A percentile compares a stretch with the other conserved stretches of the same genome.
Conservation (phyloP, 2,888 invertebrate genomes). For the Venusia cambrica region DNA sequence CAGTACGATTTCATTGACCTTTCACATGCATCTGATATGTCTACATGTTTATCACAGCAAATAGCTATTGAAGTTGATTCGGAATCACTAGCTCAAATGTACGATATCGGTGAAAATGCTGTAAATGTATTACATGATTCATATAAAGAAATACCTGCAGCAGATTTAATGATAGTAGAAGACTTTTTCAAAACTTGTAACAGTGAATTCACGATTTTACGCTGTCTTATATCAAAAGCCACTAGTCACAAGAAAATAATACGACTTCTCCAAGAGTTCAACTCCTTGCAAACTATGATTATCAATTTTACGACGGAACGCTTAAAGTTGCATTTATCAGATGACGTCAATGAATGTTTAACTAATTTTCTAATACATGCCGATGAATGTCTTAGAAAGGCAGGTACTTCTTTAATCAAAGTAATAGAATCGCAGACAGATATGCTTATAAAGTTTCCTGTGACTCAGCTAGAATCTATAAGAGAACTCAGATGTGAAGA, state of each 20-base stretch:
- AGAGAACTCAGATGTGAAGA: slow-evolving; percentile 28
- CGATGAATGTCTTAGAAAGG: slow-evolving; percentile 46
- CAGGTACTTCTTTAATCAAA: slow-evolving; percentile 46
- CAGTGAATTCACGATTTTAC: slow-evolving; percentile 55
- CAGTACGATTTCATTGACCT: slow-evolving; percentile 62
- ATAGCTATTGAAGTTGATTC: slow-evolving; percentile 49
- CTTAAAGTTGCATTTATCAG: slow-evolving; percentile 38
- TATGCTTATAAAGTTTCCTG: slow-evolving; percentile 45
- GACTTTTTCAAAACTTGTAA: slow-evolving; percentile 58
- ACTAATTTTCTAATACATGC: slow-evolving; percentile 46
- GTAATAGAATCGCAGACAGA: slow-evolving; percentile 52
- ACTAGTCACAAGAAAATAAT: slow-evolving; percentile 59
- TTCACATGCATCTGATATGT: slow-evolving; percentile 52
- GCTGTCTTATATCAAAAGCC: slow-evolving; percentile 50
- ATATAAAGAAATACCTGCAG: slow-evolving; percentile 40
- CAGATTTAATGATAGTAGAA: slow-evolving; percentile 54
- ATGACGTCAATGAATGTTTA: slow-evolving; percentile 44
- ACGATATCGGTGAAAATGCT: slow-evolving; percentile 51
- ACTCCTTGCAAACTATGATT: slow-evolving; percentile 43
- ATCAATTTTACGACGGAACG: slow-evolving; percentile 47
- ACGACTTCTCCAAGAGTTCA: slow-evolving; percentile 60
- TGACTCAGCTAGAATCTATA: slow-evolving; percentile 40
- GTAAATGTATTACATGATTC: slow-evolving; percentile 52
- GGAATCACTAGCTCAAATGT: slow-evolving; percentile 49
- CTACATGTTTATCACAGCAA: slow-evolving; percentile 42